Conservation (phyloP, 2,888 invertebrate species). For the Lymantria monacha region DNA sequence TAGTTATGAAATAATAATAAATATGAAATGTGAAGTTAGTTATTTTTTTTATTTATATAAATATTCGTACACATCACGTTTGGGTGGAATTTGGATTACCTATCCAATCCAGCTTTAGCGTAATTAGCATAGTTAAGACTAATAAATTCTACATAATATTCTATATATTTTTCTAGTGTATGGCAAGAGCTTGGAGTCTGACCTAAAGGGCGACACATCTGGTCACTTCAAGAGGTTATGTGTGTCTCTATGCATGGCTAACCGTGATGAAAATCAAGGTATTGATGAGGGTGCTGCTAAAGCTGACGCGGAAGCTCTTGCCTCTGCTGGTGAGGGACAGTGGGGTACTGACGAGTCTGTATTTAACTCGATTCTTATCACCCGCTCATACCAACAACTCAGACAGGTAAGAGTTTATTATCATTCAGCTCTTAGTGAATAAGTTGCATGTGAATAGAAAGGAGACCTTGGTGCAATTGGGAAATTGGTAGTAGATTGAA, state of each 20-base stretch:
- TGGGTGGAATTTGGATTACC: too few relatives aligned
- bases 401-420: slow-evolving; percentile 77
- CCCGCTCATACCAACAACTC: slow-evolving; percentile 94
- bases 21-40: too few relatives aligned
- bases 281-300: slow-evolving; percentile 91
- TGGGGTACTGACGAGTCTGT: slow-evolving; percentile 96
- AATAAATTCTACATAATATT: too few relatives aligned
- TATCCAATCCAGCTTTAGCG: too few relatives aligned
- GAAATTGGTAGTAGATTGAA: too few relatives aligned
- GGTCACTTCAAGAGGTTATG: slow-evolving; percentile 97
- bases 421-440: too few relatives aligned
- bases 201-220: slow-evolving; percentile 95
- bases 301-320: slow-evolving; percentile 91
- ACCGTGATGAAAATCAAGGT: slow-evolving; percentile 94
- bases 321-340: slow-evolving; percentile 89
- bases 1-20: too few relatives aligned
- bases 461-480: too few relatives aligned
- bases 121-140: too few relatives aligned
- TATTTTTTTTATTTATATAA: too few relatives aligned
- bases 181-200: slow-evolving; percentile 90
- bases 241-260: slow-evolving; percentile 93
- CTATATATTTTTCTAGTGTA: slow-evolving; percentile 83
- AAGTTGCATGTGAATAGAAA: too few relatives aligned
- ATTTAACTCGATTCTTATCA: slow-evolving; percentile 92
- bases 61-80: too few relatives aligned